Base-by-base conservation (phyloP, 92 coral and sea anemone species). In the Virgularia gustaviana region DNA sequence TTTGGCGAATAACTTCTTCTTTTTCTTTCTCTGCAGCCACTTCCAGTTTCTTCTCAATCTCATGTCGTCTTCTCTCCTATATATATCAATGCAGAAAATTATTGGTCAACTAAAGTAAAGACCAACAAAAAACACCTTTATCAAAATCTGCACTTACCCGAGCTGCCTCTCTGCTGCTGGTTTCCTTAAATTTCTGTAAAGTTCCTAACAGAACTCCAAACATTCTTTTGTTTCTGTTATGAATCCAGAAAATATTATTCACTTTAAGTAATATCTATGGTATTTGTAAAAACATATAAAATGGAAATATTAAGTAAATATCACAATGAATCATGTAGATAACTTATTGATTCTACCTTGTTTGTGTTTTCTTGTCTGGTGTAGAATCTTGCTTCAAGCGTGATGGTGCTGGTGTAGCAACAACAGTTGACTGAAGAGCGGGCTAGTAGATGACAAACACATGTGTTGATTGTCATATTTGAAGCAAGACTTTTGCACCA, bases 401-500 rank as follows among this genome's bases (percentile, higher is more conserved):
- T 73, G 95, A 89, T 76, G 96, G 96, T 22, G 87, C 81, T 16
- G 89, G 87, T 20, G 94, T 92, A 66, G 98, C 98, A 36, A 92
- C 94, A 57, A 92, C 96, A 33, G 98, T 89, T 9, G 98, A 92
- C 96, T 92, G 98, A 82, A 92, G 91, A 89, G 98, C 79, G 49
- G 98, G 98, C 98, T 92, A 72, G 52, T 37, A 65, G n/a, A n/a
- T n/a, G n/a, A 2, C 18, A 19, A 9, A 16, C 56, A 66, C 59
- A 24, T 6, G n/a, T 66, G 37, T 19, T 5, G 35, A 35, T n/a
- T 16, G 55, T 16, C 36, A 68, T 49, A n/a, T n/a, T n/a, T n/a
- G n/a, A n/a, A n/a, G n/a, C n/a, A n/a, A n/a, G n/a, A n/a, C n/a
- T n/a, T n/a, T n/a, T n/a, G n/a, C n/a, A n/a, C n/a, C n/a, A n/a